A percentile compares a stretch with the other conserved stretches of the same genome.
phyloP scores from a whole-genome alignment of 2,888 invertebrate genomes.

The Sarcophaga subvicina region DNA sequence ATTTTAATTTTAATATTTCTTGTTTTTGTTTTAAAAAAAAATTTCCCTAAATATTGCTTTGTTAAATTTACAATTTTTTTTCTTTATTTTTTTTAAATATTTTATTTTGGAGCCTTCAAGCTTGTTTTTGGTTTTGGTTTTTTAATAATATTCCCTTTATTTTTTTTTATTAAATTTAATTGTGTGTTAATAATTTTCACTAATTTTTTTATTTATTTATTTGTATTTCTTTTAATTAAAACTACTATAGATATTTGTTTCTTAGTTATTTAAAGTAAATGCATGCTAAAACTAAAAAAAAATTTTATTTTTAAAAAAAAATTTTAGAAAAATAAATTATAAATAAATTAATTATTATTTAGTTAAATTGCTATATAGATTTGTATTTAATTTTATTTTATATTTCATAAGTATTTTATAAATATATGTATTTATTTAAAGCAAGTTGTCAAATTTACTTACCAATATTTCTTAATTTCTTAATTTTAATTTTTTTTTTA shows the following conservation, averaged over 20 bases:
- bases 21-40: slow-evolving; percentile 59
- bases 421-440: slow-evolving; percentile 6
- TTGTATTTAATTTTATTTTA: slow-evolving; percentile 58
- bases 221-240: slow-evolving; percentile 39
- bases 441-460: slow-evolving; percentile 58
- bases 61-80: slow-evolving; percentile 71
- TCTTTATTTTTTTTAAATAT: slow-evolving; percentile 35
- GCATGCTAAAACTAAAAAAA: slow-evolving; percentile 54
- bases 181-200: slow-evolving; percentile 12
- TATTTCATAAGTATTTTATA: slow-evolving; percentile 3
- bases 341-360: slow-evolving; percentile 24
- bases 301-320: slow-evolving; percentile 1
- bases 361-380: slow-evolving; percentile 20
- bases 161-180: slow-evolving; percentile 29
- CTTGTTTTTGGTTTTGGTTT: slow-evolving; percentile 30
- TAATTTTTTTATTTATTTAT: slow-evolving; percentile 26
- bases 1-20: slow-evolving; percentile 26
- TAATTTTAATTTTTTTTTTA: neutral
- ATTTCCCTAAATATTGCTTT: slow-evolving; percentile 74
- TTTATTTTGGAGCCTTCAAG: slow-evolving; percentile 63
- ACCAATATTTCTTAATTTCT: slow-evolving; percentile 30
- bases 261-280: slow-evolving; percentile 40
- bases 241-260: slow-evolving; percentile 33
- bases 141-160: slow-evolving; percentile 58
- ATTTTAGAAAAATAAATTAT: neutral